Evolutionary conservation across 2,113 vertebrate species (phyloP).

Genomic region (human): GRCh38 chr20:6758001-6758500

Average conservation of each 20-base stretch:
- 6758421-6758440: not conserved
- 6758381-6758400: not conserved
- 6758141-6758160: not conserved
- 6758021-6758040: not conserved
- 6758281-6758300: not conserved
- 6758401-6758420: not conserved
- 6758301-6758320: not conserved
- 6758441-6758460: not conserved
- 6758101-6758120: not conserved
- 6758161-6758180: not conserved
- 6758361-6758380: not conserved
- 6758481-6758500: slow-evolving; percentile 3
- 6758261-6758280: not conserved
- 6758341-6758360: not conserved
- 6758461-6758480: not conserved
- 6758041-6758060: not conserved
- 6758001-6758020: not conserved
- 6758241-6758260: not conserved
- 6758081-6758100: not conserved
- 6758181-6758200: not conserved
- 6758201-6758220: not conserved
- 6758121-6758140: not conserved
- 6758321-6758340: not conserved
- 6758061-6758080: not conserved
- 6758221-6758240: not conserved